These are phyloP conservation scores for Isichthys henryi DNA, from an alignment of 2,113 vertebrate genomes.

Conservation along the genomic window DNA sequence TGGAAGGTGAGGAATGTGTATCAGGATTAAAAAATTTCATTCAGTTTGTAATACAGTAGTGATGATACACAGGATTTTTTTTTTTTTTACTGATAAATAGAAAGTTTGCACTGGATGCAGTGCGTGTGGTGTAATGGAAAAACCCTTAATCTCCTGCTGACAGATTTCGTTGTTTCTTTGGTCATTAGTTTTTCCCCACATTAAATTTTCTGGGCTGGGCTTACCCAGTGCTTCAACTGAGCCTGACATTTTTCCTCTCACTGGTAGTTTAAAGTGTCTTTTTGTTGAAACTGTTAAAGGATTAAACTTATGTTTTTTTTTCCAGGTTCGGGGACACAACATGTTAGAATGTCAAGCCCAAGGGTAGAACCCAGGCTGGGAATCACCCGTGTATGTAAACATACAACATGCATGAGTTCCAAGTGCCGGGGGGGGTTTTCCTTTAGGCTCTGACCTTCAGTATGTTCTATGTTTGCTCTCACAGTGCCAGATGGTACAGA, in stretches of 20 bases:
- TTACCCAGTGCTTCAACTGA: not conserved
- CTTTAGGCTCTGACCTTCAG: not conserved
- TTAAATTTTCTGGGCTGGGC: not conserved
- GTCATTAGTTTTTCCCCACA: not conserved
- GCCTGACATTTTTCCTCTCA: not conserved
- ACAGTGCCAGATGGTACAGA: not conserved
- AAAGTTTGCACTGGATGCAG: not conserved
- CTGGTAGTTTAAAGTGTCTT: not conserved
- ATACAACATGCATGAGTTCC: not conserved
- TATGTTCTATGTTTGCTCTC: not conserved
- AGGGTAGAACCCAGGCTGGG: not conserved
- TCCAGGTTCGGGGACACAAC: not conserved
- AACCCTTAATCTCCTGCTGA: not conserved
- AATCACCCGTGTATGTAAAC: not conserved
- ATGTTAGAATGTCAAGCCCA: too few species aligned
- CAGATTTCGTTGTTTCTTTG: not conserved
- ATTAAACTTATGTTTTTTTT: not conserved
- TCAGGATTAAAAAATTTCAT: not conserved
- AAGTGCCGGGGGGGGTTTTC: too few species aligned
- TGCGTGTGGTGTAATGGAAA: not conserved
- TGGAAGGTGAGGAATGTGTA: constrained; percentile 55
- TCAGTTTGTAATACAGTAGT: not conserved
- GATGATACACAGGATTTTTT: not conserved
- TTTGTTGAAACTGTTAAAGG: not conserved
- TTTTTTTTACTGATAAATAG: not conserved